Evolutionary conservation across 2,888 invertebrate genomes (phyloP).

Genomic region (Apamea sordens): DNA sequence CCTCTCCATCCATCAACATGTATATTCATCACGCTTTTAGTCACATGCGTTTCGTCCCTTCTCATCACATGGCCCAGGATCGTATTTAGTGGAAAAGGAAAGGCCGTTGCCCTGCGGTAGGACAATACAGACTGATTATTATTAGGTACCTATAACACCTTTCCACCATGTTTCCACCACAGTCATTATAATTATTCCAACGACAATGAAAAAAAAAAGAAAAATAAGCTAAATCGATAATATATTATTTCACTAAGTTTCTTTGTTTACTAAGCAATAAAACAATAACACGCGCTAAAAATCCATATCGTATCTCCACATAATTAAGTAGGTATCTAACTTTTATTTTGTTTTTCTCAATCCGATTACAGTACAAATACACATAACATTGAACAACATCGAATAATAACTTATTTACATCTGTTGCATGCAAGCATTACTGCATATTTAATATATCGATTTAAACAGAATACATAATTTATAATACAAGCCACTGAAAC

Average conservation of each 20-base stretch:
- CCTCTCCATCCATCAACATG: background rate
- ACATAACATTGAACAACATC: background rate
- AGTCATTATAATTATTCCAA: background rate
- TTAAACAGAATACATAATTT: conserved; percentile 3
- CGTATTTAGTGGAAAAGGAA: no score
- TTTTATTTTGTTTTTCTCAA: background rate
- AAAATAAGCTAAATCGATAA: background rate
- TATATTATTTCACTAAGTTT: background rate
- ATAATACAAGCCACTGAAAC: conserved; percentile 32
- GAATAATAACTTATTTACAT: background rate
- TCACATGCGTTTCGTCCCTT: background rate
- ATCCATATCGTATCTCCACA: background rate
- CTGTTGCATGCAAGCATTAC: background rate
- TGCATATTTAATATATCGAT: background rate
- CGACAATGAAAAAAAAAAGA: no score
- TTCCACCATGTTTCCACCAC: background rate
- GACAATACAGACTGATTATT: background rate
- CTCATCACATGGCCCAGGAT: background rate
- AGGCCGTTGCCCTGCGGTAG: no score
- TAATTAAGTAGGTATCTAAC: no score
- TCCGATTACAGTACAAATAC: background rate
- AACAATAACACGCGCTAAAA: no score
- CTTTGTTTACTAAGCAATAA: background rate
- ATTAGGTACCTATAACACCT: background rate
- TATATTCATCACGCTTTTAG: background rate